These are phyloP conservation scores for Oscheius sp. DNA, from an alignment of 1,140 invertebrate species.

Conservation along the genomic window DNA sequence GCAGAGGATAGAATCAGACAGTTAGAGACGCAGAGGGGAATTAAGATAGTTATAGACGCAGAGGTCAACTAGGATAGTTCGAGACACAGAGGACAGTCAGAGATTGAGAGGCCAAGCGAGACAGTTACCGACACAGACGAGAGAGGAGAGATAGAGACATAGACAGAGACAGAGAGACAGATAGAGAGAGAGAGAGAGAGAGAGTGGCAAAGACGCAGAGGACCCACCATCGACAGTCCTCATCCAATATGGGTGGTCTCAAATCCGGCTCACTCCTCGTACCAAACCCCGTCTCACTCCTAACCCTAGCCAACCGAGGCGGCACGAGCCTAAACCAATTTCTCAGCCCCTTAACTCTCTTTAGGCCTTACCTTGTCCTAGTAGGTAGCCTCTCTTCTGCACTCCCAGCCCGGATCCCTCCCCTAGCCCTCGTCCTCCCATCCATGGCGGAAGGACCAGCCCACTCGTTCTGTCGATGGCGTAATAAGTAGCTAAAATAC, in stretches of 20 bases:
- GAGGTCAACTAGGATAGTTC: no score
- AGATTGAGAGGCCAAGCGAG: no score
- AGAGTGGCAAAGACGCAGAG: no score
- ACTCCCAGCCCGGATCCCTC: conserved; percentile 51
- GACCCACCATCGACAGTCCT: conserved; percentile 41
- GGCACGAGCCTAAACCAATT: conserved; percentile 2
- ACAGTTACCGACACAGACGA: no score
- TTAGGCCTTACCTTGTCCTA: background rate
- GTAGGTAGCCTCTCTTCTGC: conserved; percentile 19
- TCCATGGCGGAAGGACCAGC: conserved; percentile 12
- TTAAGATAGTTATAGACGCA: no score
- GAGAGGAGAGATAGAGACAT: no score
- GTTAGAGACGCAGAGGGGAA: no score
- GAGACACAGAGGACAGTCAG: no score
- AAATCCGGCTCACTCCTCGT: conserved; percentile 57
- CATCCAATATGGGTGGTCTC: conserved; percentile 48
- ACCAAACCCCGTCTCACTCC: conserved; percentile 53
- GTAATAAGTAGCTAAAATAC: conserved; percentile 31
- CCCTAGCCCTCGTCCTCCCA: conserved; percentile 9
- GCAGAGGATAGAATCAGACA: no score
- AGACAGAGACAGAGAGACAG: no score
- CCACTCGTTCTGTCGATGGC: conserved; percentile 36
- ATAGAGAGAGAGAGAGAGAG: no score
- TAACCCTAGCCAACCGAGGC: conserved; percentile 45
- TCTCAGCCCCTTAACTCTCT: background rate